Percentiles rank a stretch among this genome's conserved stretches.
Conservation (phyloP, 1,140 invertebrate genomes). For the Nylanderia fulva region DNA sequence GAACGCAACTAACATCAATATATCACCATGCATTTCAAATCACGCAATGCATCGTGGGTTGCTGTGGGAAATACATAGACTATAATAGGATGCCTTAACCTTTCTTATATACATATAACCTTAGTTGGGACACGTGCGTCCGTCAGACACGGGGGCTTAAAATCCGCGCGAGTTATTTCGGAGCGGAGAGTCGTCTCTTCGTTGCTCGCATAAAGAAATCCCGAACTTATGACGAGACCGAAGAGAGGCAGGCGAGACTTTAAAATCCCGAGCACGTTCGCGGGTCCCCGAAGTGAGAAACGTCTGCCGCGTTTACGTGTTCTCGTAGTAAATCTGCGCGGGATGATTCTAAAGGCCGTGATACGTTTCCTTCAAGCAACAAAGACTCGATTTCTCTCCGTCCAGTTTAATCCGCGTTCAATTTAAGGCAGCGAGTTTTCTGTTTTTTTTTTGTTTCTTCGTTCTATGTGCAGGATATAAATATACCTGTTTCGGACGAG, state of each 20-base stretch:
- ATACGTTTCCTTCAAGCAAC: conserved; percentile 21
- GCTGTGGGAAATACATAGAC: too few relatives aligned
- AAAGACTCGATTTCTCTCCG: conserved; percentile 14
- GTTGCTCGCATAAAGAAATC: conserved; percentile 45
- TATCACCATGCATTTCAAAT: too few relatives aligned
- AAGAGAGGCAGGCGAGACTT: conserved; percentile 15
- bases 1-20: too few relatives aligned
- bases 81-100: too few relatives aligned
- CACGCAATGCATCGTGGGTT: too few relatives aligned
- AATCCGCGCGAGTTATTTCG: conserved; percentile 41
- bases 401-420: background rate
- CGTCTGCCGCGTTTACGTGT: conserved; percentile 58
- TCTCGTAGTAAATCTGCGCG: conserved; percentile 40
- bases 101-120: too few relatives aligned
- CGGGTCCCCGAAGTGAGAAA: conserved; percentile 49
- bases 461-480: background rate
- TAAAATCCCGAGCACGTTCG: conserved; percentile 30
- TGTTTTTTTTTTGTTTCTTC: too few relatives aligned
- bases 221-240: conserved; percentile 20
- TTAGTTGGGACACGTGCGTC: conserved; percentile 12
- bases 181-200: background rate
- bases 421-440: background rate
- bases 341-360: conserved; percentile 21
- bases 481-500: too few relatives aligned
- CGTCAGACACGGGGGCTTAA: conserved; percentile 30